Base-by-base conservation (phyloP, 2,888 invertebrate genomes). In the Sinodicranocentrus sp. region DNA sequence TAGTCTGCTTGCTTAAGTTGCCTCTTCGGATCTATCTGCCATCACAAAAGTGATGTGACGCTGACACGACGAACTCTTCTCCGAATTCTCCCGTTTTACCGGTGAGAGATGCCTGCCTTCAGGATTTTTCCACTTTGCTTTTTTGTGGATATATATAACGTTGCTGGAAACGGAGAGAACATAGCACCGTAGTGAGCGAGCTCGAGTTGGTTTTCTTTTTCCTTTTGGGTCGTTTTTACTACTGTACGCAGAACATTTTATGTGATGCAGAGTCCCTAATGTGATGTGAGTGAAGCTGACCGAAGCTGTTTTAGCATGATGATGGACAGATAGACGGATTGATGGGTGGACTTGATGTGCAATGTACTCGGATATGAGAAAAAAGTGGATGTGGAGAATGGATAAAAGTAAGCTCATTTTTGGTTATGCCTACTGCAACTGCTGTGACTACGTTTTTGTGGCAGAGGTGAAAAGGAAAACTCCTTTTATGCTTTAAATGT, bases 41-140 rank as follows among this genome's bases (percentile, higher is more conserved):
- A 82, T 82, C 82, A 82, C 48, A 48, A 82, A 82, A 82, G 75
- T 82, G 80, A 82, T 82, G 75, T 75, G 82, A 82, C 82, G 82
- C 75, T 82, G 82, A 82, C 82, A 82, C 75, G 82, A 75, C 80
- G 73, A 75, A 72, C 82, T 82, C 82, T 82, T 82, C 75, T 75
- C 82, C 82, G 82, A 82, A 82, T 75, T 82, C 82, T 82, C 75
- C 82, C 82, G 82, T 75, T 70, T 73, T 68, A 82, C 80, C 82
- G 82, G 82, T 82, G 82, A 82, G 75, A 75, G 82, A 80, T 80
- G 73, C 54, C 57, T 80, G 80, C 72, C 61, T 19, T 33, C 63
- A 54, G 26, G 33, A 13, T 65, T 76, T 70, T 71, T 78, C 68
- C 52, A 39, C 68, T 67, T 52, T 68, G 39, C 70, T 61, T 33